Conservation (phyloP, 2,888 invertebrate species). For the Iselma pallidipennis region DNA sequence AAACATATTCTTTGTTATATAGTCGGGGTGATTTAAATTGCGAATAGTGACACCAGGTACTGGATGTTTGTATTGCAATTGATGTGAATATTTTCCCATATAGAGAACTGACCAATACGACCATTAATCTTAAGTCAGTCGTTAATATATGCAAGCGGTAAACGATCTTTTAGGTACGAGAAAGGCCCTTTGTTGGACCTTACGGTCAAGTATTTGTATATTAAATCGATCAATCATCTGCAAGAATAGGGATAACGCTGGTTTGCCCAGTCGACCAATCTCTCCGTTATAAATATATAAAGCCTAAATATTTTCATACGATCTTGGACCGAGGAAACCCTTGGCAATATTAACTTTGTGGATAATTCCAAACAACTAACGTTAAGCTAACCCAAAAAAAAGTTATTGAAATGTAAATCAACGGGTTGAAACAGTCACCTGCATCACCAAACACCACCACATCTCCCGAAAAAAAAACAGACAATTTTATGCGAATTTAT, state of each 20-base stretch:
- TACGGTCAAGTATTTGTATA: constrained; percentile 59
- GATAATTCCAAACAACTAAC: constrained; percentile 19
- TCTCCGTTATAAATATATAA: constrained; percentile 30
- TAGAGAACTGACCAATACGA: constrained; percentile 45
- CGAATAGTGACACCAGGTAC: constrained; percentile 19
- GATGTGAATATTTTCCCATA: constrained; percentile 43
- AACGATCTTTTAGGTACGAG: constrained; percentile 56
- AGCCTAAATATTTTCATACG: constrained; percentile 32
- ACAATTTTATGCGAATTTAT: too few species aligned
- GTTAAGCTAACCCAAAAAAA: not conserved
- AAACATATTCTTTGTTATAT: too few species aligned
- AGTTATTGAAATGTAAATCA: too few species aligned
- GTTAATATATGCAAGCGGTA: constrained; percentile 57
- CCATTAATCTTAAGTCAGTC: constrained; percentile 55
- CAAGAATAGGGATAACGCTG: constrained; percentile 51
- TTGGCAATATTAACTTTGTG: constrained; percentile 24
- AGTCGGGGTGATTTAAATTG: constrained; percentile 17
- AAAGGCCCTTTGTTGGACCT: constrained; percentile 56
- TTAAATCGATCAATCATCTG: constrained; percentile 58
- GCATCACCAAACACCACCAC: too few species aligned
- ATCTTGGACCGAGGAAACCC: constrained; percentile 26
- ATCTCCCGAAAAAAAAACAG: too few species aligned
- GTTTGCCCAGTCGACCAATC: constrained; percentile 34
- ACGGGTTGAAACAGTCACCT: too few species aligned
- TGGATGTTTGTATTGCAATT: constrained; percentile 1